Base-by-base conservation (phyloP, 2,113 vertebrate species). In the Megalops atlanticus region DNA sequence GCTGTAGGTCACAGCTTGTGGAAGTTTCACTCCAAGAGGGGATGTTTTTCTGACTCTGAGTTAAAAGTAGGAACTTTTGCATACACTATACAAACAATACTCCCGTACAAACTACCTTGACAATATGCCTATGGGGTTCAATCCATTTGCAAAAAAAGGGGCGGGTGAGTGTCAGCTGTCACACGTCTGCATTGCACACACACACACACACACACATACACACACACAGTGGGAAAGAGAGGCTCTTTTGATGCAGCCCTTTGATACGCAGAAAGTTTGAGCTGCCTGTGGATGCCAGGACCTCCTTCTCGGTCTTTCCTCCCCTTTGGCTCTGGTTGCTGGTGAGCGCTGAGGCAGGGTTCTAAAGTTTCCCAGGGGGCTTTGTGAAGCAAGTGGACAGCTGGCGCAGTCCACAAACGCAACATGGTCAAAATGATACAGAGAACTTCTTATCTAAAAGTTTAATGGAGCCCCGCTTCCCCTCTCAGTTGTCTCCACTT, bases 291-390 rank as follows among this genome's bases (percentile, higher is more conserved):
- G 85, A 82, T 82, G 82, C 70, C 38, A 0, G 0, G 58, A 54
- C 43, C 68, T 45, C 79, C 84, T 87, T 88, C 86, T 87, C 88
- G 80, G 88, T 87, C 86, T 85, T 82, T 85, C 74, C 43, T 45
- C 43, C 43, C 6, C 43, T n/a, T n/a, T n/a, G n/a, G n/a, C n/a
- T n/a, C n/a, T n/a, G n/a, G n/a, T n/a, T n/a, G n/a, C n/a, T n/a
- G n/a, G n/a, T 45, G 43, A 45, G 43, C 43, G 14, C 43, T 64
- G 58, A 31, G 11, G n/a, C 58, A 31, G 58, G 21, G n/a, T 24
- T 64, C 58, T 31, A 31, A 31, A 64, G 24, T 64, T 64, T 64
- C 58, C 58, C 58, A 64, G 58, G 58, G 58, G 58, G 31, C 58
- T 64, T 64, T 27, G 58, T n/a, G 58, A 24, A 64, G 24, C 58